These are phyloP conservation scores for Mus pahari DNA, from an alignment of 2,113 vertebrate genomes.

Conservation along the genomic window DNA sequence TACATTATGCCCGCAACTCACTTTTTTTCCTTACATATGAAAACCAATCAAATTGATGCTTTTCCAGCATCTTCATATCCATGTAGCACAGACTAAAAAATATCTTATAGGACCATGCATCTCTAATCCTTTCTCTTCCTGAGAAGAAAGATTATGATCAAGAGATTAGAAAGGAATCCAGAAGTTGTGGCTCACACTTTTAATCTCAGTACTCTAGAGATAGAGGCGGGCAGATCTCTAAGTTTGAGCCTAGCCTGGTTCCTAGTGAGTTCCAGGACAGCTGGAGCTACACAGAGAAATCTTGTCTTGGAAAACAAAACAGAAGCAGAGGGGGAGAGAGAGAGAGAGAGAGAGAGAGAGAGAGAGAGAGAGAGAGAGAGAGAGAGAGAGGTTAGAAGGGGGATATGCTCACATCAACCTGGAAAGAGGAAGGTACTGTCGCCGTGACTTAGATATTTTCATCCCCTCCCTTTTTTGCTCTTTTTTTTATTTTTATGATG, in stretches of 20 bases:
- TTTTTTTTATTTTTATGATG: neutral
- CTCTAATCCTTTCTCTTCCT: slow-evolving; percentile 36
- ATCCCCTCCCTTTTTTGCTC: neutral
- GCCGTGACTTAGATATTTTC: neutral
- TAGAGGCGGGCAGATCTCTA: neutral
- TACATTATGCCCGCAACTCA: neutral
- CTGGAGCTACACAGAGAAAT: neutral
- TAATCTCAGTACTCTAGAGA: neutral
- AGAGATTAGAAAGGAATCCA: neutral
- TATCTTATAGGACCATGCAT: neutral
- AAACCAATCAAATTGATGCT: slow-evolving; percentile 7
- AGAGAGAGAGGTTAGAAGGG: neutral
- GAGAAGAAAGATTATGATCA: slow-evolving; percentile 19
- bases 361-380: neutral
- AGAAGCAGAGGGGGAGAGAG: neutral
- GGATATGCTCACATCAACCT: neutral
- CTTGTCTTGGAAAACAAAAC: neutral
- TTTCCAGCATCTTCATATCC: neutral
- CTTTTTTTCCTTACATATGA: neutral
- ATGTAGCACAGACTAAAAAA: neutral
- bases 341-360: neutral
- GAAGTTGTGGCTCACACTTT: neutral
- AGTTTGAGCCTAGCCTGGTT: neutral
- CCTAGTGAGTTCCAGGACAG: neutral
- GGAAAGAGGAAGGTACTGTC: slow-evolving; percentile 16